Evolutionary conservation across 2,797 vertebrate species (phyloP).

Genomic region (Australoheros facetus): DNA sequence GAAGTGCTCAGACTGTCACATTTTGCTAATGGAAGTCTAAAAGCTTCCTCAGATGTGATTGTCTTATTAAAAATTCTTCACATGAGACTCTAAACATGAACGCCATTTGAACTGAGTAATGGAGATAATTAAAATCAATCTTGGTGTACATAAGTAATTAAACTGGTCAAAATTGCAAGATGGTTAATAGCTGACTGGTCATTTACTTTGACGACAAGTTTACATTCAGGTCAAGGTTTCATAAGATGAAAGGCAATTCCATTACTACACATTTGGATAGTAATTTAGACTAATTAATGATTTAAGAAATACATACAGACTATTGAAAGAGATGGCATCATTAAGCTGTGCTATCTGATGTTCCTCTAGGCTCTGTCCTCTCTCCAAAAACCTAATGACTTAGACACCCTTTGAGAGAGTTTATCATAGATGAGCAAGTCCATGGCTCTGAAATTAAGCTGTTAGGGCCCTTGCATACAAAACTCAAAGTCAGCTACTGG

Average conservation of each 20-base stretch:
- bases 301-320: conserved; percentile 28
- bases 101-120: conserved; percentile 38
- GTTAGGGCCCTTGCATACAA: not conserved
- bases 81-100: conserved; percentile 38
- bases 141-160: conserved; percentile 45
- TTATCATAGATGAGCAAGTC: conserved; percentile 10
- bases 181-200: conserved; percentile 22
- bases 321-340: conserved; percentile 20
- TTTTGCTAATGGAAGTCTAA: conserved; percentile 35
- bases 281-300: conserved; percentile 18
- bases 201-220: conserved; percentile 19
- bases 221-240: conserved; percentile 38
- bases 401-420: not conserved
- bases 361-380: not conserved
- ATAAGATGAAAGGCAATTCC: conserved; percentile 31
- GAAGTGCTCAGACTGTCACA: conserved; percentile 13
- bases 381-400: conserved; percentile 3
- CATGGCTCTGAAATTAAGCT: conserved; percentile 7
- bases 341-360: conserved; percentile 28
- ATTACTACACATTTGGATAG: conserved; percentile 25
- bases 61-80: conserved; percentile 48
- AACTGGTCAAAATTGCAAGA: conserved; percentile 40
- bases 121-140: conserved; percentile 53
- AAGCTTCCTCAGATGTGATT: conserved; percentile 37
- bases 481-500: conserved; percentile 3